Evolutionary conservation across 2,113 vertebrate genomes (phyloP).

Genomic region (Serilophus lunatus): DNA sequence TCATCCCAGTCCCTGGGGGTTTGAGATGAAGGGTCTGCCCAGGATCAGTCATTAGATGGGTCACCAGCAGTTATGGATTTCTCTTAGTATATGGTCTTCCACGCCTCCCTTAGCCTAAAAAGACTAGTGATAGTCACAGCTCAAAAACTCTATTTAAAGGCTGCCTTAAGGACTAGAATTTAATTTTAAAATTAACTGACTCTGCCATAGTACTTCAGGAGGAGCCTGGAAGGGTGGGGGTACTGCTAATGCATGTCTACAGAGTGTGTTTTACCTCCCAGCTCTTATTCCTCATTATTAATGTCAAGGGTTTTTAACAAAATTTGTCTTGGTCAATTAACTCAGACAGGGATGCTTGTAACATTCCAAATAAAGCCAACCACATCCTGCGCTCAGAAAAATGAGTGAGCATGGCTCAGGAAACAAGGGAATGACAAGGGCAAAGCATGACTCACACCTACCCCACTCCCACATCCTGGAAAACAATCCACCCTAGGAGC

Average conservation of each 20-base stretch:
- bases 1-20: neutral
- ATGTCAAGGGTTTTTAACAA: constrained; percentile 64
- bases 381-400: constrained; percentile 38
- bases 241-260: constrained; percentile 16
- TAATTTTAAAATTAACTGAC: constrained; percentile 68
- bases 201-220: constrained; percentile 38
- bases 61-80: neutral
- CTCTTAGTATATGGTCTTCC: neutral
- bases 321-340: constrained; percentile 73
- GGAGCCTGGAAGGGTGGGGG: neutral
- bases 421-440: constrained; percentile 33
- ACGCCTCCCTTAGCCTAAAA: neutral
- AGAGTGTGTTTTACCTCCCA: constrained; percentile 49
- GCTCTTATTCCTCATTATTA: constrained; percentile 64
- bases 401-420: neutral
- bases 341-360: constrained; percentile 47
- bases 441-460: neutral
- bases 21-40: neutral
- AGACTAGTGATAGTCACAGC: constrained; percentile 13
- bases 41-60: neutral
- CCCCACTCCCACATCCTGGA: neutral
- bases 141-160: constrained; percentile 23
- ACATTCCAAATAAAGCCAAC: constrained; percentile 60
- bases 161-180: constrained; percentile 57
- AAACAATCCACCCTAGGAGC: neutral